These are phyloP conservation scores for Conus betulinus DNA, from an alignment of 1,140 invertebrate genomes.

Conservation along the genomic window DNA sequence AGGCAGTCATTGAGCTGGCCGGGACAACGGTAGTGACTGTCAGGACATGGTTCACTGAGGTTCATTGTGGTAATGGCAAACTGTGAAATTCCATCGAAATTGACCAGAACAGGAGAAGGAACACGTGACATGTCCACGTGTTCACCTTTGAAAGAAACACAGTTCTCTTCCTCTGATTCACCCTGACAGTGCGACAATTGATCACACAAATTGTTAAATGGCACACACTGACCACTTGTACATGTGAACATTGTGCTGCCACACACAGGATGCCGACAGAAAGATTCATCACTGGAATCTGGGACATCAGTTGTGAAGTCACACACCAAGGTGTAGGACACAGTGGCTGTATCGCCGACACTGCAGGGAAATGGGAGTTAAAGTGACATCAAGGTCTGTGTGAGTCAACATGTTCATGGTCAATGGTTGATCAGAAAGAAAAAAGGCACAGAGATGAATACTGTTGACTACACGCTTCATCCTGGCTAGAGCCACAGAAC, in stretches of 20 bases:
- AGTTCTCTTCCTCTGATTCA: background rate
- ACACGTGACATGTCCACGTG: background rate
- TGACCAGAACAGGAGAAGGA: slow-evolving; percentile 2
- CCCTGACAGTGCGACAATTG: background rate
- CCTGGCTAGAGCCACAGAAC: background rate
- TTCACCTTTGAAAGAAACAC: background rate
- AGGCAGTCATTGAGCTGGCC: background rate
- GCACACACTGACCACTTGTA: background rate
- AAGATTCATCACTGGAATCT: background rate
- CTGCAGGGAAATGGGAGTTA: background rate
- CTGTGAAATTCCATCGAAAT: slow-evolving; percentile 1
- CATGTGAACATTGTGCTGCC: background rate
- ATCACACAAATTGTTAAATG: background rate
- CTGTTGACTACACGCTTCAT: background rate
- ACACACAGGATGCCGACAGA: background rate
- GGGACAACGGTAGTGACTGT: slow-evolving; percentile 19
- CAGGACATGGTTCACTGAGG: background rate
- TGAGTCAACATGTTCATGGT: background rate
- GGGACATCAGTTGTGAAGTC: background rate
- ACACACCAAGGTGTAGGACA: background rate
- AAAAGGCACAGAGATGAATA: background rate
- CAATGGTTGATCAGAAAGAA: background rate
- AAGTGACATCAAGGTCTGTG: background rate
- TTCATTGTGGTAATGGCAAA: background rate
- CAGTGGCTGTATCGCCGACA: background rate